Evolutionary conservation across 2,888 invertebrate genomes (phyloP), one percentile per base, ranked within the genome.

Genomic region (Frankliniella intonsa): DNA sequence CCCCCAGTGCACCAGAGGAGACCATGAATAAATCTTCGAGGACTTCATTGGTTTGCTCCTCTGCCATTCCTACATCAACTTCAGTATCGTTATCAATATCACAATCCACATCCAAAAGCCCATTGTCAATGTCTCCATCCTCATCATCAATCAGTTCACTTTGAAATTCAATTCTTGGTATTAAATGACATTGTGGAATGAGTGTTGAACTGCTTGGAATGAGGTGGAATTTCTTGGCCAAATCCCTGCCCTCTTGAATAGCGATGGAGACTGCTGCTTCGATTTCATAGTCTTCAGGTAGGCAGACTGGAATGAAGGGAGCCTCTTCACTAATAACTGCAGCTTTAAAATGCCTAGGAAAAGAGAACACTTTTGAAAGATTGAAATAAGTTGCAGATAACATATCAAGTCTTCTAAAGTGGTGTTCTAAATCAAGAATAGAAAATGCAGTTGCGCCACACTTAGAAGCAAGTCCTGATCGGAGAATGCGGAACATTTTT

Each of bases 391-490:
- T n/a, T 3, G 65, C 17, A n/a, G 65, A 65, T n/a, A 65, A n/a
- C n/a, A n/a, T 9, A 65, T 65, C 65, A 17, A 65, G 65, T n/a
- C 65, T 65, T 17, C 65, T 17, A 19, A 65, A n/a, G 65, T 65
- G 65, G n/a, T 65, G 17, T 65, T 65, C 19, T n/a, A 65, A n/a
- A 17, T 65, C 65, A 17, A 65, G n/a, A 19, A 65, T n/a, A 65
- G 65, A 65, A 65, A 65, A 65, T 65, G 65, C 9, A n/a, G n/a
- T n/a, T n/a, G n/a, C 65, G n/a, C 65, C 65, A 65, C 65, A 65
- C 9, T 65, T 17, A n/a, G 65, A 14, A n/a, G 19, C 65, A 19
- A n/a, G 9, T 65, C 19, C 9, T 9, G 65, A 65, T 17, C 65
- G 65, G 19, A 17, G n/a, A 9, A n/a, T 65, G 17, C 65, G 17